These are phyloP conservation scores for Hylaea fasciaria DNA, from an alignment of 2,888 invertebrate genomes.

Conservation along the genomic window DNA sequence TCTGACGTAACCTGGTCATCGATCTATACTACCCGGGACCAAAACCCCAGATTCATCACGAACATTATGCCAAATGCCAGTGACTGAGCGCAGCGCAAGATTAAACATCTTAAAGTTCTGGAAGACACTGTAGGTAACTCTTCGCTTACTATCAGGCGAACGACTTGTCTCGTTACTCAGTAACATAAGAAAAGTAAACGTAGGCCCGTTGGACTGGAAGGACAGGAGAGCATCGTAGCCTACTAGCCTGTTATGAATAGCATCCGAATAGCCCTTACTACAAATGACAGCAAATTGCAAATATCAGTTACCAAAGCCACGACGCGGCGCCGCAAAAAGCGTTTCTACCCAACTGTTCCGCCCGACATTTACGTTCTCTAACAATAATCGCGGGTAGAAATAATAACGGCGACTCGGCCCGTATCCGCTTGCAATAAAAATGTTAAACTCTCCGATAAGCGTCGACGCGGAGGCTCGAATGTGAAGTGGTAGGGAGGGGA, in stretches of 20 bases:
- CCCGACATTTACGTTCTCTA: slow-evolving; percentile 65
- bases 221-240: too few species aligned
- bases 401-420: slow-evolving; percentile 80
- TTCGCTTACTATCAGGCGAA: too few species aligned
- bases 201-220: too few species aligned
- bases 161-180: too few species aligned
- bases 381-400: slow-evolving; percentile 83
- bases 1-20: too few species aligned
- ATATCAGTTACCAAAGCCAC: not conserved
- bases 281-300: not conserved
- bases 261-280: not conserved
- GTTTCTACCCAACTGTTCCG: not conserved
- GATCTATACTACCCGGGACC: too few species aligned
- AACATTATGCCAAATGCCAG: too few species aligned
- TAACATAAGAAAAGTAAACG: too few species aligned
- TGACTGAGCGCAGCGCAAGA: too few species aligned
- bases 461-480: slow-evolving; percentile 77
- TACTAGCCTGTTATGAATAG: not conserved
- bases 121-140: too few species aligned
- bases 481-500: slow-evolving; percentile 63
- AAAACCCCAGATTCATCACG: too few species aligned
- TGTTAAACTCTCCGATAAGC: slow-evolving; percentile 84
- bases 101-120: too few species aligned
- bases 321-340: slow-evolving; percentile 23
- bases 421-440: slow-evolving; percentile 85